A percentile compares a stretch with the other conserved stretches of the same genome.
phyloP scores from a whole-genome alignment of 2,797 vertebrate species.

The Myoxocephalus aenaeus region DNA sequence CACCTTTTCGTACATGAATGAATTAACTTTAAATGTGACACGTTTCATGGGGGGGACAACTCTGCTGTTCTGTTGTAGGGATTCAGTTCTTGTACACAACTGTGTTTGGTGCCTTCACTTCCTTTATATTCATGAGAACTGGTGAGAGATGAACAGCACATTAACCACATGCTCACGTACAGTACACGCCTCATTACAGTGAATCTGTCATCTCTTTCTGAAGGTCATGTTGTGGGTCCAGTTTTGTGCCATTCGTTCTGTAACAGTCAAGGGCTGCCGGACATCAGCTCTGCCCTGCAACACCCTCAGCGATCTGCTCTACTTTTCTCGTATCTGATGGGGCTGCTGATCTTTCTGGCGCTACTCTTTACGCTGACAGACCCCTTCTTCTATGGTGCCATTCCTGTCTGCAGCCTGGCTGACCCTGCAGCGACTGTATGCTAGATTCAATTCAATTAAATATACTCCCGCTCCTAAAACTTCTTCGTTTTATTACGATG shows the following conservation, averaged over 20 bases:
- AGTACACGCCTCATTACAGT: background rate
- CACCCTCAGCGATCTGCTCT: conserved; percentile 79
- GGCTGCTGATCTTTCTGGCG: conserved; percentile 83
- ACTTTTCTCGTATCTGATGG: conserved; percentile 80
- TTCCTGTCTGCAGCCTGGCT: conserved; percentile 81
- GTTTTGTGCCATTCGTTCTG: conserved; percentile 90
- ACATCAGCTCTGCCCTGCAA: conserved; percentile 80
- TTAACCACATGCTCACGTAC: background rate
- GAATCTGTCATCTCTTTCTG: background rate
- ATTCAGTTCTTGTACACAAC: conserved; percentile 88
- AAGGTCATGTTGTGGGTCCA: conserved; percentile 85
- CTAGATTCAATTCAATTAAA: conserved; percentile 47
- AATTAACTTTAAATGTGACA: background rate
- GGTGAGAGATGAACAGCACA: conserved; percentile 61
- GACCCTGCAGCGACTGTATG: conserved; percentile 63
- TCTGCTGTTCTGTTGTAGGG: conserved; percentile 63
- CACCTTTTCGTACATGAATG: background rate
- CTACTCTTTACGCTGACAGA: conserved; percentile 87
- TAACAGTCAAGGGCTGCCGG: conserved; percentile 87
- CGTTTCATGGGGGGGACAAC: background rate
- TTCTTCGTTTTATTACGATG: background rate
- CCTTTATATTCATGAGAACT: conserved; percentile 88
- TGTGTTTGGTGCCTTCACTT: conserved; percentile 85
- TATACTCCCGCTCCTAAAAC: conserved; percentile 7
- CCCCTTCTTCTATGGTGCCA: conserved; percentile 81